Evolutionary conservation across 2,113 vertebrate genomes (phyloP), one percentile per base, ranked within the genome.

Genomic region (Opisthocomus hoazin): DNA sequence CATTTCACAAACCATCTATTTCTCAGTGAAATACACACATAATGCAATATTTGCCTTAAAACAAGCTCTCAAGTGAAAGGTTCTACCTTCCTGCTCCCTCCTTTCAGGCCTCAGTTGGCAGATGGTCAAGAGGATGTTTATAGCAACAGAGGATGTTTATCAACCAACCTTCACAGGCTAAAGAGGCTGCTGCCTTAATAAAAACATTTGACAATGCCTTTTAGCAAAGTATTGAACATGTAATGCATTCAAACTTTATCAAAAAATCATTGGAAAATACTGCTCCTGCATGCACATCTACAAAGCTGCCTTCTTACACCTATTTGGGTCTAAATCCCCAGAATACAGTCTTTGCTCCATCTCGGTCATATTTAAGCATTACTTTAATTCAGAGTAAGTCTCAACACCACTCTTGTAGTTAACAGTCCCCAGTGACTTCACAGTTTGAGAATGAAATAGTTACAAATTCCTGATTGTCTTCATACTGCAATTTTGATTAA

Each of bases 81-180:
- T 75, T 76, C 54, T 86, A 92, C 94, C 73, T 94, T 89, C 73
- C 27, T 92, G 34, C n/a, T 71, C 45, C 60, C 90, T 93, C 56
- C 73, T 92, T 74, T 94, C 80, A 87, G 65, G 20, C 30, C 50
- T 69, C 15, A 56, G 51, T 5, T 90, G 90, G 90, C 88, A 97
- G 56, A 64, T 36, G 19, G 58, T 74, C 94, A 96, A 94, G 60
- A 90, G 90, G 77, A 96, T 94, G 94, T 97, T 96, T 97, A 96
- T 15, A 94, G 53, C 37, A 84, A 87, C 17, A 81, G 46, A 87
- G 96, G 96, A 97, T 96, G 95, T 96, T 97, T 97, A 96, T 68
- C 68, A 64, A 94, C 70, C 65, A 86, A 17, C 51, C 26, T 90
- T 75, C 73, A 78, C 11, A 78, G 69, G 56, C 64, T 81, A 66